These are phyloP conservation scores for Chlorodrepanis virens DNA, from an alignment of 2,113 vertebrate species.

Conservation along the genomic window DNA sequence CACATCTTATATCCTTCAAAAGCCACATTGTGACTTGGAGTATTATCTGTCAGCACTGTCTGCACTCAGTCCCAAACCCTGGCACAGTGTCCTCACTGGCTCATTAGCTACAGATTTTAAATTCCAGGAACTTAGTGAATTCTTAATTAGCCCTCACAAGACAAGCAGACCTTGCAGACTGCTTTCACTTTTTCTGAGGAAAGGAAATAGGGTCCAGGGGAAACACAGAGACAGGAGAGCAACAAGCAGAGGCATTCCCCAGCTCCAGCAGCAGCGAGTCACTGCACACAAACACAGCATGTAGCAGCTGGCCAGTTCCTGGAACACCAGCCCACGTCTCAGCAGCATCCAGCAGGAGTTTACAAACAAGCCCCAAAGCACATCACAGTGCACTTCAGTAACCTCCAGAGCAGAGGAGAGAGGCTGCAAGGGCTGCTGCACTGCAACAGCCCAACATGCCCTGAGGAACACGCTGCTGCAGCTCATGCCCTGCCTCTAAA, in stretches of 20 bases:
- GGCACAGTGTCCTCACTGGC: neutral
- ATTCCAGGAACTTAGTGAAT: neutral
- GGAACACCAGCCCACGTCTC: neutral
- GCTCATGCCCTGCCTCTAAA: neutral
- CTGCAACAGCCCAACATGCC: neutral
- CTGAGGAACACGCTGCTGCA: neutral
- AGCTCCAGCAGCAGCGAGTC: neutral
- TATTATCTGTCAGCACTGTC: neutral
- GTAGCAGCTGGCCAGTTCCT: neutral
- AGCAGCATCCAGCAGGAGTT: neutral
- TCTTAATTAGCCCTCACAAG: neutral
- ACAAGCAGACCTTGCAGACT: neutral
- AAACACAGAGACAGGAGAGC: neutral
- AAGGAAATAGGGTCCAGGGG: neutral
- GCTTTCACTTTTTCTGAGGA: neutral
- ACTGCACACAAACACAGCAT: neutral
- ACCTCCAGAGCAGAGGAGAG: neutral
- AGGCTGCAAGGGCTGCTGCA: neutral
- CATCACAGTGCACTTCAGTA: neutral
- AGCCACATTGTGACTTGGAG: neutral
- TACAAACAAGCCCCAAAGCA: neutral
- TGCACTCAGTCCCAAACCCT: neutral
- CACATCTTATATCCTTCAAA: neutral
- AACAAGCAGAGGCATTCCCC: neutral
- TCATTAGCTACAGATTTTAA: neutral